phyloP scores from a whole-genome alignment of 2,113 vertebrate species.

The Mirza zaza region DNA sequence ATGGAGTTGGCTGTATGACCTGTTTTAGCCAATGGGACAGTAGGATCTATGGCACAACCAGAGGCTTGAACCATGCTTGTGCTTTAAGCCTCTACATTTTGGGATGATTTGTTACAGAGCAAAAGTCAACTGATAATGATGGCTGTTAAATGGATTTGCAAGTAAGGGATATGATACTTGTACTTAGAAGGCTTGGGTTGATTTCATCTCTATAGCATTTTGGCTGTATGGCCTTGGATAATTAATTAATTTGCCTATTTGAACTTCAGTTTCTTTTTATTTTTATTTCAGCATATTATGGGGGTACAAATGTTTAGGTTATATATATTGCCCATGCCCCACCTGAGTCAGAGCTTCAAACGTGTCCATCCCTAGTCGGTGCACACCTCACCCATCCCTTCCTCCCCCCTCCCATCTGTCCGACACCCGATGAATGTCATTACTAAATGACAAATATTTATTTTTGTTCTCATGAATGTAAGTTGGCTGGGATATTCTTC shows the following conservation, averaged over 20 bases:
- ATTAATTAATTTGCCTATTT: neutral
- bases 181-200: neutral
- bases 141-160: neutral
- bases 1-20: neutral
- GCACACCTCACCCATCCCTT: no score
- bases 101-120: neutral
- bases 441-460: no score
- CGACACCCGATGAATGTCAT: no score
- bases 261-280: neutral
- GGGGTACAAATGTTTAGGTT: no score
- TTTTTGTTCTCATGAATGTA: no score
- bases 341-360: no score
- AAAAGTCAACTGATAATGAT: neutral
- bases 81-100: neutral
- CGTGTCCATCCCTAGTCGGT: no score
- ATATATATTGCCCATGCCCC: no score
- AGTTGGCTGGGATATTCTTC: no score
- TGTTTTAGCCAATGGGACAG: neutral
- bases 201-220: neutral
- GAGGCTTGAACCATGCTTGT: neutral
- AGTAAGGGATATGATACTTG: neutral
- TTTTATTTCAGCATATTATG: no score
- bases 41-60: neutral
- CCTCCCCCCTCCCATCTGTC: no score
- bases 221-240: neutral